A percentile compares a stretch with the other conserved stretches of the same genome.
These are phyloP conservation scores for Agrilus biguttatus DNA, from an alignment of 2,888 invertebrate species.

Conservation along the genomic window DNA sequence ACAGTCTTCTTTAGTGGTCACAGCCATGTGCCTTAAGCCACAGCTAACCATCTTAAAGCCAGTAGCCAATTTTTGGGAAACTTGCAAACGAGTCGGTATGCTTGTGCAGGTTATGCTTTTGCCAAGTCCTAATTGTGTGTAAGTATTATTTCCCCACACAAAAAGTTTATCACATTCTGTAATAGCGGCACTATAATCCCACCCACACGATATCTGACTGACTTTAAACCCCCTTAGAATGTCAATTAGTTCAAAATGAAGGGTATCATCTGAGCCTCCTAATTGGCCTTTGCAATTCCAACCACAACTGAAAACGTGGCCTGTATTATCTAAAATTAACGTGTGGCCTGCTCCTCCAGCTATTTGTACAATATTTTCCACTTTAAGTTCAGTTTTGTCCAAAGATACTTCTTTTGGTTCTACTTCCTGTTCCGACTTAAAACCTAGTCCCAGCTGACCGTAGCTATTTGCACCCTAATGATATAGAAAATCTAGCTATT, in stretches of 20 bases:
- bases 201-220: conserved; percentile 57
- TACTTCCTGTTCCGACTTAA: conserved; percentile 50
- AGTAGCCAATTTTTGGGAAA: conserved; percentile 30
- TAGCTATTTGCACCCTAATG: conserved; percentile 70
- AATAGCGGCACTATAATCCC: conserved; percentile 68
- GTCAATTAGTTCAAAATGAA: conserved; percentile 46
- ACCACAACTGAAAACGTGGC: conserved; percentile 62
- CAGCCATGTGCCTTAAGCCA: conserved; percentile 53
- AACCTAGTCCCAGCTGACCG: conserved; percentile 61
- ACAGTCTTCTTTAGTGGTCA: conserved; percentile 45
- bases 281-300: conserved; percentile 65
- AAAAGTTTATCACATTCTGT: conserved; percentile 52
- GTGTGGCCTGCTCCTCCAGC: conserved; percentile 69
- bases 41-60: conserved; percentile 46
- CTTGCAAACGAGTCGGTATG: conserved; percentile 29
- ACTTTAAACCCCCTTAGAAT: conserved; percentile 39
- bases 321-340: conserved; percentile 48
- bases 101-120: conserved; percentile 30
- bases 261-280: conserved; percentile 39
- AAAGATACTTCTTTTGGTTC: conserved; percentile 35
- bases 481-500: too few relatives aligned
- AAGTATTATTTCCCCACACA: conserved; percentile 73
- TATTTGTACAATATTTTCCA: conserved; percentile 43
- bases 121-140: conserved; percentile 57
- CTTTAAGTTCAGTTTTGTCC: conserved; percentile 21